These are phyloP conservation scores for Pipistrellus kuhlii DNA, from an alignment of 2,797 vertebrate genomes.

Conservation along the genomic window DNA sequence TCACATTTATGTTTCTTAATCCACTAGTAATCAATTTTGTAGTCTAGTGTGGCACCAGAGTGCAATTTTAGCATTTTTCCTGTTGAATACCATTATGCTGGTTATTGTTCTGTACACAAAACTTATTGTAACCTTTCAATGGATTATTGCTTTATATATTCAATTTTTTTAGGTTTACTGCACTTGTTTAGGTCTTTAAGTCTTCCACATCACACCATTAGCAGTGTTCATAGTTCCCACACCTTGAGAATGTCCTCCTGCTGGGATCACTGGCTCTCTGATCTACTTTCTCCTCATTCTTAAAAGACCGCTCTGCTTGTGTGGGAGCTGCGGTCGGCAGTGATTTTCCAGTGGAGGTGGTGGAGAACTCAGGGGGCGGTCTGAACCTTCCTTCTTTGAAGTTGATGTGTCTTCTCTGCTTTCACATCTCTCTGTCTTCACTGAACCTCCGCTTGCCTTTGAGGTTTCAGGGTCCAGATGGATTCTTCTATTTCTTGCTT, in stretches of 20 bases:
- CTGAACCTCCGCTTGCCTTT: neutral
- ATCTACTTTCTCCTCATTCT: neutral
- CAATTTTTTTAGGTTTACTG: neutral
- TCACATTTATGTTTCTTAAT: neutral
- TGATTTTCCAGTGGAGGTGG: neutral
- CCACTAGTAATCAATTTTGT: neutral
- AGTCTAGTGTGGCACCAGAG: neutral
- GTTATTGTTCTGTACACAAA: neutral
- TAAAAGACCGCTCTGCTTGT: neutral
- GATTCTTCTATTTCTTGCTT: conserved; percentile 10
- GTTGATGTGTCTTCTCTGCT: conserved; percentile 17
- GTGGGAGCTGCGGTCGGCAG: neutral
- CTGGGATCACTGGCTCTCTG: neutral
- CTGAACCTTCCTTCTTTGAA: conserved; percentile 30
- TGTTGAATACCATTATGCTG: neutral
- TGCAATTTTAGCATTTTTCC: conserved; percentile 16
- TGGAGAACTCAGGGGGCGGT: neutral
- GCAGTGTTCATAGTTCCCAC: neutral
- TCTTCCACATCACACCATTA: neutral
- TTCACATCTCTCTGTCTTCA: neutral
- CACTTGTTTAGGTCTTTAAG: neutral
- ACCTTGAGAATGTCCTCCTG: neutral
- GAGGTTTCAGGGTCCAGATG: neutral
- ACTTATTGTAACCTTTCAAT: neutral
- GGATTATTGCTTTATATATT: neutral